Evolutionary conservation across 2,113 vertebrate genomes (phyloP), one percentile per base, ranked within the genome.

Genomic region (Trachemys scripta): DNA sequence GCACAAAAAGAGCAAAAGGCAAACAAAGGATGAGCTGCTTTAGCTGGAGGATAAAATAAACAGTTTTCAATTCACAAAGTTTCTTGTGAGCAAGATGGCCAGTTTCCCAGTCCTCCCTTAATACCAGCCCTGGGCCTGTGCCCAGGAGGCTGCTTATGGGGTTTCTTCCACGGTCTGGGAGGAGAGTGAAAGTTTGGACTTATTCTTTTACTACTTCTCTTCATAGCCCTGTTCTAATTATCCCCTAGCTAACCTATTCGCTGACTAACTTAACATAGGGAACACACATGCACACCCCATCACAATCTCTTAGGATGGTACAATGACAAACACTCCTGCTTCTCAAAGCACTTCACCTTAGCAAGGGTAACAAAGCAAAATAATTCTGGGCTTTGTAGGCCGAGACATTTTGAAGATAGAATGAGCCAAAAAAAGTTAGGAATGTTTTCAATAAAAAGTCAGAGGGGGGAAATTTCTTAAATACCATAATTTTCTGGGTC

Each of bases 11-110:
- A 94, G 29, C 1, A 62, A 80, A 45, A 92, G 51, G 62, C 25
- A 85, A n/a, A 85, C 50, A 91, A 81, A 84, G 1, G 35, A 82
- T 19, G 4, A 2, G 14, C 79, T 82, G 2, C 53, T 92, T 62
- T 75, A 87, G 72, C 53, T 51, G 82, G 8, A 27, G n/a, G 72
- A 88, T 50, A 89, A 94, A 94, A 87, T 13, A 91, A 96, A 45
- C 42, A 75, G 78, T 50, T 79, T 8, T 79, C 79, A 57, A 10
- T 87, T 94, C 51, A 91, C 8, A 53, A 69, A 10, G 53, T 92
- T 89, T 83, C 35, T 85, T 83, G 6, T 35, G 31, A 56, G 3
- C 62, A 89, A 94, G 90, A 87, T 80, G 14, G 14, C 42, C 80
- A 53, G 80, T 53, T 94, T 92, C 81, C 80, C 59, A 65, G n/a